phyloP scores from a whole-genome alignment of 2,113 vertebrate species.

The Vicugna pacos region DNA sequence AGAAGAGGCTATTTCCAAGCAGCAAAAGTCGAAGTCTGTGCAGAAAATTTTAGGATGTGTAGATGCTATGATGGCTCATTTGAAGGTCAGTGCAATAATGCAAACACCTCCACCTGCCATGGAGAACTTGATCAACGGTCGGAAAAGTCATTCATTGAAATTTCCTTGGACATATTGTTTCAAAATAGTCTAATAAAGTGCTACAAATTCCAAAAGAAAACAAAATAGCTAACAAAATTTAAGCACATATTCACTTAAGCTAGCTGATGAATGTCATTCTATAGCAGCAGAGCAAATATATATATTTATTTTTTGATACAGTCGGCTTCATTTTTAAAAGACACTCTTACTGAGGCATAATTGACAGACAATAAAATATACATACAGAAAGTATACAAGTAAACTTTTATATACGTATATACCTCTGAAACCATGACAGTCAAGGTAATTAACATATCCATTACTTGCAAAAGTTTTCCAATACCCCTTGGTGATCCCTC shows the following conservation, averaged over 20 bases:
- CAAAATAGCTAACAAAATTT: neutral
- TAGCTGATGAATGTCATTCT: neutral
- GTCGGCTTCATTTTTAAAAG: neutral
- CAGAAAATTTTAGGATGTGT: neutral
- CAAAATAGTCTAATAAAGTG: neutral
- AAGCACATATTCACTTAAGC: neutral
- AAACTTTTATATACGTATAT: neutral
- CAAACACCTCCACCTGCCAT: conserved; percentile 24
- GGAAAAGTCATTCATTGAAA: conserved; percentile 12
- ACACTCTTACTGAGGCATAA: neutral
- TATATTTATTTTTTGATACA: neutral
- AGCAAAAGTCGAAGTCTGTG: conserved; percentile 38
- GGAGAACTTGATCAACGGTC: neutral
- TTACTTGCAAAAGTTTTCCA: neutral
- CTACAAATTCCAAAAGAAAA: conserved; percentile 13
- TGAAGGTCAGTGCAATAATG: conserved; percentile 5
- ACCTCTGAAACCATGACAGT: neutral
- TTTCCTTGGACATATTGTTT: neutral
- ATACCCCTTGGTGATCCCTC: neutral
- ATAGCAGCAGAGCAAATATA: neutral
- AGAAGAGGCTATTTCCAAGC: neutral
- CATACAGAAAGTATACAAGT: neutral
- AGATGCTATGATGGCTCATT: neutral
- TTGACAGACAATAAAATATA: neutral
- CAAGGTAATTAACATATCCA: neutral